Evolutionary conservation across 2,113 vertebrate species (phyloP).

Genomic region (Nothoprocta perdicaria): DNA sequence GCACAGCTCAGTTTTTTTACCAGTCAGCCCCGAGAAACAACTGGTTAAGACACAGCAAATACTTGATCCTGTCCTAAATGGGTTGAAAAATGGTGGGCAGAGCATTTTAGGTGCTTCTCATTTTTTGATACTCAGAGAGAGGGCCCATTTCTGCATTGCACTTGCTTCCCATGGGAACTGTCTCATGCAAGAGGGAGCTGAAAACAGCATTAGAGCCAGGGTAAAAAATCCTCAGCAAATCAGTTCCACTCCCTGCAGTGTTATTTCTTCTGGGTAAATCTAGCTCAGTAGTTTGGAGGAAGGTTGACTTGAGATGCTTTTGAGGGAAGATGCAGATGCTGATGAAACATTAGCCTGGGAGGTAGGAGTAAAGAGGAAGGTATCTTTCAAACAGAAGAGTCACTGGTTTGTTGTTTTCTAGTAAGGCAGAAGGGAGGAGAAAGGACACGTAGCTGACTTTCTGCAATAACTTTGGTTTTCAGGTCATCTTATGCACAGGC

Average conservation of each 20-base stretch:
- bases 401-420: background rate
- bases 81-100: background rate
- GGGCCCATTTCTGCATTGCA: background rate
- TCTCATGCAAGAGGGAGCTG: background rate
- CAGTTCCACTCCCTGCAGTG: background rate
- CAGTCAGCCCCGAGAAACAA: background rate
- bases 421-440: background rate
- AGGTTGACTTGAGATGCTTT: background rate
- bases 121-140: background rate
- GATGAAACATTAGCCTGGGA: slow-evolving; percentile 1
- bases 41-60: background rate
- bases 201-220: background rate
- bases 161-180: background rate
- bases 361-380: background rate
- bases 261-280: background rate
- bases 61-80: background rate
- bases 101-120: background rate
- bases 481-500: slow-evolving; percentile 6
- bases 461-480: background rate
- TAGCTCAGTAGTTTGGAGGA: background rate
- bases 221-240: background rate
- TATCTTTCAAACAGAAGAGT: background rate
- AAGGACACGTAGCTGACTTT: background rate
- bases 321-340: slow-evolving; percentile 19
- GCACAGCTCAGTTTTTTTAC: background rate